Evolutionary conservation across 1,140 invertebrate species (phyloP), one percentile per base, ranked within the genome.

Genomic region (Drosophila jambulina): DNA sequence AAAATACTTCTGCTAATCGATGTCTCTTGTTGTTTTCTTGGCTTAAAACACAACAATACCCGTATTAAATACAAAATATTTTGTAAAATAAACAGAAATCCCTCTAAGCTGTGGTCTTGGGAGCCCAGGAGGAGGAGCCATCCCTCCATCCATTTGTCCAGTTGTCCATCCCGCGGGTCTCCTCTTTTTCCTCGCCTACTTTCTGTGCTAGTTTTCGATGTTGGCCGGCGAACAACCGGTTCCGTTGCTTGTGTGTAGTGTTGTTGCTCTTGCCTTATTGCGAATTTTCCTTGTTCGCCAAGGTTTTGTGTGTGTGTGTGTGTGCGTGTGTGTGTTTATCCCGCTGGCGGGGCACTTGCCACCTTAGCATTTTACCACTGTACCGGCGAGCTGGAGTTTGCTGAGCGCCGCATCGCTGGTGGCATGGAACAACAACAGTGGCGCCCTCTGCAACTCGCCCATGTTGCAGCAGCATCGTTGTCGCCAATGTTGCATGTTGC

Each of bases 381-480:
- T 68, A 54, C 63, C 71, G 53, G 17, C 65, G 40, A 21, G 34
- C 38, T 70, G 62, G 38, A 19, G 53, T 38, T 91, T 91, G 56
- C 81, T 91, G 91, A 78, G 75, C 83, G 91, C 91, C 91, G 81
- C 80, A 81, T 87, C 62, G 74, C 75, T 91, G 85, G 91, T 92
- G 91, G 91, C 91, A 92, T 75, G 78, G 79, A 91, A 92, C 91
- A 92, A 92, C 91, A 92, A 92, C 91, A 91, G 80, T 87, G 85
- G 86, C 91, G 91, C 91, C 91, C 91, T 91, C 86, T 92, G 86
- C 90, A 84, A 87, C 53, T 38, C 8, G 34, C 21, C 32, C 5
- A 56, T 56, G 53, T 56, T 91, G 88, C 87, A 85, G 88, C 88
- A 87, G 88, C 84, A 88, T 82, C 84, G 84, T 58, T 38, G 67